Evolutionary conservation across 2,888 invertebrate genomes (phyloP).

Genomic region (Mimumesa dahlbomi): DNA sequence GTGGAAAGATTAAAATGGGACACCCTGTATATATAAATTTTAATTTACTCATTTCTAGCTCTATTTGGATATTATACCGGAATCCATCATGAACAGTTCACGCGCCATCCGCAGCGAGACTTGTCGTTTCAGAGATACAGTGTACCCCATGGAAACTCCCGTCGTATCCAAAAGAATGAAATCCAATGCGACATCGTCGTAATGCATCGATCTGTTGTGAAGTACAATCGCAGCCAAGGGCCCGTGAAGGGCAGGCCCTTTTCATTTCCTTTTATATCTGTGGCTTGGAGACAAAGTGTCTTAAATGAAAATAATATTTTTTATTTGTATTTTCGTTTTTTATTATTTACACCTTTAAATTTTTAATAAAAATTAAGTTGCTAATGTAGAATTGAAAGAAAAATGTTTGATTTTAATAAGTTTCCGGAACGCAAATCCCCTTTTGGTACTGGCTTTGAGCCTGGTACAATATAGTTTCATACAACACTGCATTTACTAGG

Average conservation of each 20-base stretch:
- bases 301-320: background rate
- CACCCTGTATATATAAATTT: slow-evolving; percentile 21
- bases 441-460: no score
- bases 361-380: no score
- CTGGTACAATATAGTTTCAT: no score
- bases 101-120: slow-evolving; percentile 11
- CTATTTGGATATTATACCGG: slow-evolving; percentile 17
- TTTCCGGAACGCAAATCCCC: no score
- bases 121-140: slow-evolving; percentile 11
- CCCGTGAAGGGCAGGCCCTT: no score
- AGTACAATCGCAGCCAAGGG: background rate
- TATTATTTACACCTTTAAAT: background rate
- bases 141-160: background rate
- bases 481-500: no score
- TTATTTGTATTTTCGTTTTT: no score
- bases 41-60: slow-evolving; percentile 18
- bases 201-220: slow-evolving; percentile 4
- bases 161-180: background rate
- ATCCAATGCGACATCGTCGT: background rate
- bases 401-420: no score
- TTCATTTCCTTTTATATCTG: slow-evolving; percentile 1
- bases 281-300: slow-evolving; percentile 8
- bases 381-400: no score
- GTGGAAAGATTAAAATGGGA: no score
- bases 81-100: slow-evolving; percentile 12